phyloP scores from a whole-genome alignment of 2,797 vertebrate species.

The Benthosema pterotum region DNA sequence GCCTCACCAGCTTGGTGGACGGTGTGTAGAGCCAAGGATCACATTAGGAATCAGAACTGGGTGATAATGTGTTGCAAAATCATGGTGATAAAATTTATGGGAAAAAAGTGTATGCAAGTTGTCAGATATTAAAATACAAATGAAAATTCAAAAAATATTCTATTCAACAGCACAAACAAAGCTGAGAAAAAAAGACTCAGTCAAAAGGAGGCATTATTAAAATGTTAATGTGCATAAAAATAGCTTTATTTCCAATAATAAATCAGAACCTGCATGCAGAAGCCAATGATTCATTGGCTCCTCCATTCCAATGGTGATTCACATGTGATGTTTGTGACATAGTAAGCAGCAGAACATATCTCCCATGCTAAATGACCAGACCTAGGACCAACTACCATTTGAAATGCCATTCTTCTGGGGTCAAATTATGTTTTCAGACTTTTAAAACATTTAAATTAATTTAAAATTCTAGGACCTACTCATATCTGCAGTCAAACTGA shows the following conservation, averaged over 20 bases:
- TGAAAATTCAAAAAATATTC: too few species aligned
- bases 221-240: constrained; percentile 81
- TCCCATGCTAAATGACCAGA: constrained; percentile 52
- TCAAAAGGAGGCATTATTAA: constrained; percentile 16
- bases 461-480: background rate
- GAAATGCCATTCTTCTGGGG: background rate
- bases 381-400: constrained; percentile 14
- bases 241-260: constrained; percentile 81
- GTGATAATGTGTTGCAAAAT: too few species aligned
- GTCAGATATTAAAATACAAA: too few species aligned
- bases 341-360: constrained; percentile 80
- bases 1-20: too few species aligned
- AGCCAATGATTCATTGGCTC: constrained; percentile 80
- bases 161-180: too few species aligned
- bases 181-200: background rate
- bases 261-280: constrained; percentile 75
- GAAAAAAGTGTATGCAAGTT: too few species aligned
- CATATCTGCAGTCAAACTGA: background rate
- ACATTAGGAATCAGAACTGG: too few species aligned
- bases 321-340: constrained; percentile 73
- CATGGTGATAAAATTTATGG: too few species aligned
- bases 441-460: background rate
- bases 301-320: constrained; percentile 70
- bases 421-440: background rate
- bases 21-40: too few species aligned